Percentiles rank a stretch among this genome's conserved stretches.
These are phyloP conservation scores for Todiramphus chloris DNA, from an alignment of 2,113 vertebrate genomes.

Conservation along the genomic window DNA sequence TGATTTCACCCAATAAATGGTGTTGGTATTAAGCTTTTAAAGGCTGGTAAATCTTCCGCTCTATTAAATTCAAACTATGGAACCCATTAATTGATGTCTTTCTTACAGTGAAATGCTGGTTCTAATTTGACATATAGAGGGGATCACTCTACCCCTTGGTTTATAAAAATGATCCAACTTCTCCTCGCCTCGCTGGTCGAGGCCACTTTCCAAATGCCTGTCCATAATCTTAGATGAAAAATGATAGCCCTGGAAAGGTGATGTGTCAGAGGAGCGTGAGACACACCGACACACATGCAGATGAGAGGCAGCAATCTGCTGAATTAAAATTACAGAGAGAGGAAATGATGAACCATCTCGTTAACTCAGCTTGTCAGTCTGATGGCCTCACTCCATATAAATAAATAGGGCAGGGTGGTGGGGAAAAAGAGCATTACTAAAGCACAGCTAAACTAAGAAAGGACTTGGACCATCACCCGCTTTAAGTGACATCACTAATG, in stretches of 20 bases:
- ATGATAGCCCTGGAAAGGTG: slow-evolving; percentile 60
- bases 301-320: slow-evolving; percentile 31
- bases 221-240: slow-evolving; percentile 60
- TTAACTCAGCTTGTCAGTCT: slow-evolving; percentile 50
- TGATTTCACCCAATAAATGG: background rate
- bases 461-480: background rate
- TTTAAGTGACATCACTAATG: background rate
- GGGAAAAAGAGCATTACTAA: background rate
- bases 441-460: background rate
- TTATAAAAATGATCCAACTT: slow-evolving; percentile 67
- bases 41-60: slow-evolving; percentile 76
- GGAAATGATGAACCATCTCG: slow-evolving; percentile 17
- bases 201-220: slow-evolving; percentile 58
- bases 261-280: slow-evolving; percentile 40
- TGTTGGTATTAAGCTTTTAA: slow-evolving; percentile 68
- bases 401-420: background rate
- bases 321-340: slow-evolving; percentile 57
- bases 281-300: background rate
- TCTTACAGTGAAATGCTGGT: slow-evolving; percentile 58
- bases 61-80: slow-evolving; percentile 70
- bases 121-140: slow-evolving; percentile 71
- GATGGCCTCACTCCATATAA: slow-evolving; percentile 18
- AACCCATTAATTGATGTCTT: slow-evolving; percentile 75
- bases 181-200: background rate
- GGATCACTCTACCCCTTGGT: slow-evolving; percentile 48